Conservation (phyloP, 2,113 vertebrate genomes). For the Pachycephala philippinensis region DNA sequence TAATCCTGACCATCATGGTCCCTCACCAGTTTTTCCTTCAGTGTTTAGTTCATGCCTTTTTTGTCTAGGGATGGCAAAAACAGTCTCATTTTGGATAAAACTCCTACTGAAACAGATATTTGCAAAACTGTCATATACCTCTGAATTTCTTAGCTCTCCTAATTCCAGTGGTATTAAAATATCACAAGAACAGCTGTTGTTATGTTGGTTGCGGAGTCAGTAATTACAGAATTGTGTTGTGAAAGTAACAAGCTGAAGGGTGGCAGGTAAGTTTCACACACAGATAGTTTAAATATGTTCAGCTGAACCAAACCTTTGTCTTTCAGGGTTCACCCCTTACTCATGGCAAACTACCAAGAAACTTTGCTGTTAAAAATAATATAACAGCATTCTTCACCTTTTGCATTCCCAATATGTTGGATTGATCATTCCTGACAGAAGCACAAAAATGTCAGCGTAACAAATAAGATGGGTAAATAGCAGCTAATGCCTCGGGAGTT, state of each 20-base stretch:
- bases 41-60: not conserved
- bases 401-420: not conserved
- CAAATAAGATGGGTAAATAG: constrained; percentile 26
- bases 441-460: not conserved
- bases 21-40: not conserved
- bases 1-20: not conserved
- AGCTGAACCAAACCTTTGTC: not conserved
- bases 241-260: not conserved
- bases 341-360: not conserved
- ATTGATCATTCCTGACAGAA: not conserved
- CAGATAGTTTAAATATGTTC: not conserved
- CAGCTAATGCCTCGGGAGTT: not conserved
- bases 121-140: constrained; percentile 31
- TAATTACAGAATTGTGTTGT: not conserved
- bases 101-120: constrained; percentile 16
- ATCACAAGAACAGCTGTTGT: constrained; percentile 32
- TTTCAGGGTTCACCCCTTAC: not conserved
- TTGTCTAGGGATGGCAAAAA: not conserved
- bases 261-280: not conserved
- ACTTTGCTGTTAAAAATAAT: not conserved
- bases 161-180: constrained; percentile 37
- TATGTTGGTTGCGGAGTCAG: not conserved
- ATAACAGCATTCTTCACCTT: not conserved
- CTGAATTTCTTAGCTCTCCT: not conserved
- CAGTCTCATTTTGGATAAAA: not conserved